A percentile compares a stretch with the other conserved stretches of the same genome.
Evolutionary conservation across 2,888 invertebrate genomes (phyloP).

Genomic region (Saturnia pavonia): DNA sequence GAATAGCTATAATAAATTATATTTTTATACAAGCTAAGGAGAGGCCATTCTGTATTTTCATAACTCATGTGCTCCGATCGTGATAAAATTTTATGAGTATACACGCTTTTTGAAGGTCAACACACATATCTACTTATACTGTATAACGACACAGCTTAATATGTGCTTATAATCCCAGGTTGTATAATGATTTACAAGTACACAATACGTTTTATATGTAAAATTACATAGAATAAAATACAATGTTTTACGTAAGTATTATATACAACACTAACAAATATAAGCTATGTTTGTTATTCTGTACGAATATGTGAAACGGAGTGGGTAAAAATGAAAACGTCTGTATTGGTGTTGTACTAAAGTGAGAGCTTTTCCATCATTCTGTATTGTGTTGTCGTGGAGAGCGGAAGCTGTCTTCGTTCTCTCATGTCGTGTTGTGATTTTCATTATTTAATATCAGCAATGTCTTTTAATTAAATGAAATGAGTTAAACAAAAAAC

Average conservation of each 20-base stretch:
- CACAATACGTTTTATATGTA: neutral
- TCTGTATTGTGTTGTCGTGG: no score
- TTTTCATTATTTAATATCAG: no score
- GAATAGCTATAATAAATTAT: neutral
- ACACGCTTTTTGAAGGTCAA: neutral
- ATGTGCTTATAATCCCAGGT: neutral
- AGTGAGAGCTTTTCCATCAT: no score
- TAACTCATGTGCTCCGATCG: neutral
- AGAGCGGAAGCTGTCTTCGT: no score
- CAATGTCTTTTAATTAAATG: no score
- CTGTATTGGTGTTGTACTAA: no score
- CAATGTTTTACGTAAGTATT: neutral
- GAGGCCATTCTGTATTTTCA: neutral
- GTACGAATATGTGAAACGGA: no score
- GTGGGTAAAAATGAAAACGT: no score
- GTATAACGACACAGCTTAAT: neutral
- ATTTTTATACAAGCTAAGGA: neutral
- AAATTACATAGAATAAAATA: neutral
- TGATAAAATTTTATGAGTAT: constrained; percentile 1
- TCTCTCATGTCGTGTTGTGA: no score
- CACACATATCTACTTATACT: neutral
- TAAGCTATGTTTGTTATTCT: no score
- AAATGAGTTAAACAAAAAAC: no score
- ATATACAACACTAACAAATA: neutral
- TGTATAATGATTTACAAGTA: neutral